Percentiles rank a stretch among this genome's conserved stretches.
Conservation (phyloP, 37 sponge, comb jelly and placozoan genomes). For the Hexactinellida sp. region DNA sequence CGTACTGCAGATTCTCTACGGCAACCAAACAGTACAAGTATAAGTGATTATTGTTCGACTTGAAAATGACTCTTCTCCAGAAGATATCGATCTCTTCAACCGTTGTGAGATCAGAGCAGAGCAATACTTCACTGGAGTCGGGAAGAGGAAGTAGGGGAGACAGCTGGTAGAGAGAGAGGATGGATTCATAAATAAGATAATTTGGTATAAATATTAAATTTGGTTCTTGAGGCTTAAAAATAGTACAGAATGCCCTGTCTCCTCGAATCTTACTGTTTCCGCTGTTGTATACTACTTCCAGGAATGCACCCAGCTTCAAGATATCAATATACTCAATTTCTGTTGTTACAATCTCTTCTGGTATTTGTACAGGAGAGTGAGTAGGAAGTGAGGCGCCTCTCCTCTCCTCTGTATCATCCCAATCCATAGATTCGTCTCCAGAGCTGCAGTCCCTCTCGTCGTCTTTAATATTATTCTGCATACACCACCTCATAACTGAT, state of each 20-base stretch:
- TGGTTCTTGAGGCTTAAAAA: background rate
- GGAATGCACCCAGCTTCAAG: background rate
- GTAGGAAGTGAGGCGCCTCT: background rate
- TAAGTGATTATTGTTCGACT: background rate
- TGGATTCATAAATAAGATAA: background rate
- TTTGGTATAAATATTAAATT: background rate
- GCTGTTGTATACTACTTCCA: background rate
- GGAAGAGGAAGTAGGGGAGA: background rate
- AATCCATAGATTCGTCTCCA: background rate
- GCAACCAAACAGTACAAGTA: background rate
- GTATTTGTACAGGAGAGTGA: background rate
- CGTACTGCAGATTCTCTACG: background rate
- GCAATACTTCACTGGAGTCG: background rate
- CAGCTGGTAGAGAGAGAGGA: background rate
- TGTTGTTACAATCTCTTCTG: background rate
- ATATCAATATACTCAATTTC: background rate
- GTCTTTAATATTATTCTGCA: background rate
- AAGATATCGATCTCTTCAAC: background rate
- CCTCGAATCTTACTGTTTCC: background rate
- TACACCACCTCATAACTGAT: background rate
- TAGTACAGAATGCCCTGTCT: background rate
- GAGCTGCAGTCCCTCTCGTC: background rate
- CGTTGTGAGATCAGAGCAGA: background rate
- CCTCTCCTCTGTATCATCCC: background rate
- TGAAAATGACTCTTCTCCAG: background rate